Base-by-base conservation (phyloP, 2,888 invertebrate species). In the Liodrosophila aerea region DNA sequence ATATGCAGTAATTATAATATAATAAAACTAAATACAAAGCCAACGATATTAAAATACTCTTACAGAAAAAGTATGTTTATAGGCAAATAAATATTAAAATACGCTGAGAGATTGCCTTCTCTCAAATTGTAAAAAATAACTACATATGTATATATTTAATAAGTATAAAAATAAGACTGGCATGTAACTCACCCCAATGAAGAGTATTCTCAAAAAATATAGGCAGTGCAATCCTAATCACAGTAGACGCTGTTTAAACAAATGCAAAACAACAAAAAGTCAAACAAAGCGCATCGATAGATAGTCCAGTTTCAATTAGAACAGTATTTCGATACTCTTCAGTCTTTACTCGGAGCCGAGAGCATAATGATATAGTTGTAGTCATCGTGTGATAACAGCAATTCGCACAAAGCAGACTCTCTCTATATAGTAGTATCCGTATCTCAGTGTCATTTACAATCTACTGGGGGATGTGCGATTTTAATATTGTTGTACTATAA, bases 321-420 rank as follows among this genome's bases (percentile, higher is more conserved):
- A 52, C 29, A 47, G 29, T 13, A 4, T 40, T 11, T 39, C 46
- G 40, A 11, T 41, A 39, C 16, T 9, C 16, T 16, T n/a, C n/a
- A 39, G n/a, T 18, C 16, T n/a, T 18, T 34, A 2, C 7, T n/a
- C 16, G 15, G 33, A 45, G 49, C 36, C 36, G 43, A 7, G 71
- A 74, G 75, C 82, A 74, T 77, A 64, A 74, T 62, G 49, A 22
- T n/a, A n/a, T n/a, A n/a, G n/a, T n/a, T n/a, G n/a, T n/a, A n/a
- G n/a, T n/a, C n/a, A 18, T 15, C 7, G 2, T 39, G 27, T 59
- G 85, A 81, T 84, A 76, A 81, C 60, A 63, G 56, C 37, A 73
- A 73, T 46, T 36, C 40, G 13, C 7, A 18, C 9, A 57, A 5
- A 22, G 22, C 22, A 22, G 22, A 22, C 22, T 22, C 18, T 45